A percentile compares a stretch with the other conserved stretches of the same genome.
These are phyloP conservation scores for Popillia japonica DNA, from an alignment of 1,140 invertebrate species.

Conservation along the genomic window DNA sequence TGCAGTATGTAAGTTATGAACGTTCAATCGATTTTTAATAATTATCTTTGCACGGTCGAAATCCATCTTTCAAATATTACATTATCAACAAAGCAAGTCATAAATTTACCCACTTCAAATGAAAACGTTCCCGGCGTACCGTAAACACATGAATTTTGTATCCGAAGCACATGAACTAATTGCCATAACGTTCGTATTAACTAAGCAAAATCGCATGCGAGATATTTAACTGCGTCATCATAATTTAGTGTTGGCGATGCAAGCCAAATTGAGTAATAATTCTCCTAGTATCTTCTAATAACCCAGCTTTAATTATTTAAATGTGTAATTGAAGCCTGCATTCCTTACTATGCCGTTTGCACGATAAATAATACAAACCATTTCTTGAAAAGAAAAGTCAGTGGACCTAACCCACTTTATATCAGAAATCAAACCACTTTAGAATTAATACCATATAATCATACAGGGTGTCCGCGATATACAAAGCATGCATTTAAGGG, in stretches of 20 bases:
- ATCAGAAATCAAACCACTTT: too few species aligned
- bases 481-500: too few species aligned
- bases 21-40: too few species aligned
- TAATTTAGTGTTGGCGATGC: not conserved
- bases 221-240: constrained; percentile 4
- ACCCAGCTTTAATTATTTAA: not conserved
- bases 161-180: not conserved
- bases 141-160: constrained; percentile 6
- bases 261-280: not conserved
- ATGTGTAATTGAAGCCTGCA: not conserved
- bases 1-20: too few species aligned
- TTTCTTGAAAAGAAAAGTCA: too few species aligned
- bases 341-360: not conserved
- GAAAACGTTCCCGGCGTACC: not conserved
- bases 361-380: too few species aligned
- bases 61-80: too few species aligned
- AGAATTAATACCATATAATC: too few species aligned
- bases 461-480: too few species aligned
- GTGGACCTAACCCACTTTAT: too few species aligned
- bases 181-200: not conserved
- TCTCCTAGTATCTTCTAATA: not conserved
- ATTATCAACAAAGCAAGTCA: not conserved
- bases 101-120: not conserved
- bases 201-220: not conserved
- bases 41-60: too few species aligned